Evolutionary conservation across 2,888 invertebrate genomes (phyloP), one percentile per base, ranked within the genome.

Genomic region (Linyphia triangularis): DNA sequence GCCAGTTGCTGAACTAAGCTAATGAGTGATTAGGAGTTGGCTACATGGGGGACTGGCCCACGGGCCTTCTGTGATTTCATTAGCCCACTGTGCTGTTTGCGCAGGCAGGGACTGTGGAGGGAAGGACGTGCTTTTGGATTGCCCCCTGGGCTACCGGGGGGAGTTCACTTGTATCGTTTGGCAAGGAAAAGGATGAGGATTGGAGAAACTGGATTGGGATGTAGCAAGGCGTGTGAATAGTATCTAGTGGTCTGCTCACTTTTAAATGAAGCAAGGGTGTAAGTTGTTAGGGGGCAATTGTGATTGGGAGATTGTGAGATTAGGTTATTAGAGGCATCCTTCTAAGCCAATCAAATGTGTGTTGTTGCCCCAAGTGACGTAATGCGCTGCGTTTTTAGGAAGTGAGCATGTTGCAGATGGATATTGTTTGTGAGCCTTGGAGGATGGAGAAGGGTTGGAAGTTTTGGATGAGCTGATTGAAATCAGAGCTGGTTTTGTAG

Each of bases 11-110:
- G 88, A 83, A 57, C 70, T 61, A 77, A 86, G 88, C 88, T 88
- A 88, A 88, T 83, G 83, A 88, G 88, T 88, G 88, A 88, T 88
- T 88, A 88, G 88, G 43, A 69, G 67, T 85, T 77, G 82, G 81
- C 86, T 81, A 72, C 85, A 79, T 19, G 33, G 65, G 16, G 40
- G n/a, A n/a, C n/a, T n/a, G 70, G 78, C 69, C 75, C 37, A 28
- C 10, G 86, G 57, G 73, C 40, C 10, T 81, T 65, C 86, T 67
- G 86, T 88, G 86, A 88, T 88, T 88, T 88, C 86, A 88, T 88
- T 88, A 88, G 81, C 86, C 51, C 84, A 77, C 75, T 77, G 69
- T 33, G 40, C 81, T 81, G 51, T 81, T 88, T 81, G 81, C 81
- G 65, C 69, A 40, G 43, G 33, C 26, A 37, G 19, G 67, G 37